A percentile compares a stretch with the other conserved stretches of the same genome.
Conservation (phyloP, 1,140 invertebrate species). For the Penaeus japonicus region DNA sequence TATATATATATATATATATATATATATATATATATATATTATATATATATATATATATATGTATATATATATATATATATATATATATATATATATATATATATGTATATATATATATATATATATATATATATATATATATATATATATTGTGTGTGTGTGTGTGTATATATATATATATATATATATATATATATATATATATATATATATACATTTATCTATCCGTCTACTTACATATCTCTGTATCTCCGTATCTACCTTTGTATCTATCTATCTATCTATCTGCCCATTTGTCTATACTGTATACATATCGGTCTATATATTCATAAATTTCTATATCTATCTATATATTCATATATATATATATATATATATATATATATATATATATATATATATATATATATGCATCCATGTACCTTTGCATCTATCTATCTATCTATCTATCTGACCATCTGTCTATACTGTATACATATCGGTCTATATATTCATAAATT, state of each 20-base stretch:
- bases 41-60: not conserved
- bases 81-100: not conserved
- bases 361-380: too few relatives aligned
- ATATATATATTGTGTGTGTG: not conserved
- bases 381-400: too few relatives aligned
- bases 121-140: conserved; percentile 13
- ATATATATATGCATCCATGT: too few relatives aligned
- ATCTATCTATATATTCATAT: too few relatives aligned
- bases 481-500: too few relatives aligned
- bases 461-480: too few relatives aligned
- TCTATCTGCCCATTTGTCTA: not conserved
- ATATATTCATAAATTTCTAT: not conserved
- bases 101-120: not conserved
- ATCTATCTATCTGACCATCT: too few relatives aligned
- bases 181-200: not conserved
- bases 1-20: too few relatives aligned
- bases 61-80: not conserved
- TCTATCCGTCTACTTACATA: too few relatives aligned
- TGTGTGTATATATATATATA: not conserved
- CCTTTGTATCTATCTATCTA: not conserved
- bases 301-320: not conserved
- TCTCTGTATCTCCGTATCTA: not conserved
- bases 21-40: not conserved
- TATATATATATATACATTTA: too few relatives aligned
- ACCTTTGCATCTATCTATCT: too few relatives aligned